Base-by-base conservation (phyloP, 2,113 vertebrate genomes). In the Falcunculus frontatus region DNA sequence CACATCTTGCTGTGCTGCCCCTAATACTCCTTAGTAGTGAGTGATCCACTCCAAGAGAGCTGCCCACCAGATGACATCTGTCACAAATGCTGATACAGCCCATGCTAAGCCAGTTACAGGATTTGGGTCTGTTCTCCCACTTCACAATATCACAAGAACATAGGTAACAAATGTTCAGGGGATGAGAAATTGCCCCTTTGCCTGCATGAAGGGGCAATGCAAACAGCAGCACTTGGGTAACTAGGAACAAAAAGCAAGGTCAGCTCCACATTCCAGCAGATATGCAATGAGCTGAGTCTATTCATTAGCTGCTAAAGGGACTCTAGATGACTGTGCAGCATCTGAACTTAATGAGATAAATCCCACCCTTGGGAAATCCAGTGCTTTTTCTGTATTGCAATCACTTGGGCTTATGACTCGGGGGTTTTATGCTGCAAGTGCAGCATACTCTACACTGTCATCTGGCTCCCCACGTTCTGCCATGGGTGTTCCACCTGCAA, bases 331-430 rank as follows among this genome's bases (percentile, higher is more conserved):
- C 30, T 39, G 11, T 59, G 75, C 35, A 82, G 39, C 33, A 41
- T 47, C 77, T 52, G 79, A 50, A 70, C 32, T 52, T 75, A 27
- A 50, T 39, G 46, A 83, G 50, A 75, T 39, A 65, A 87, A 89
- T 63, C 60, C 42, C 47, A 75, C 62, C 14, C 14, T 41, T 52
- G 62, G 70, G 65, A 89, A 94, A 57, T 55, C 18, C 69, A 56
- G 26, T 59, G 33, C 11, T 82, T 72, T 89, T 78, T 30, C 65
- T 70, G n/a, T 49, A 60, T 55, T 91, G 39, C 32, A 41, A 7
- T 68, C 6, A 1, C 27, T 47, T 60, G 39, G 20, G 9, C 25
- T 85, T 63, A 33, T 16, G 14, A 35, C 20, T 56, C 0, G 0
- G 16, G 12, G 22, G 2, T 5, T 75, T 47, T 60, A 32, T 76